These are phyloP conservation scores for Andrena dorsata DNA, from an alignment of 2,888 invertebrate species.

Conservation along the genomic window DNA sequence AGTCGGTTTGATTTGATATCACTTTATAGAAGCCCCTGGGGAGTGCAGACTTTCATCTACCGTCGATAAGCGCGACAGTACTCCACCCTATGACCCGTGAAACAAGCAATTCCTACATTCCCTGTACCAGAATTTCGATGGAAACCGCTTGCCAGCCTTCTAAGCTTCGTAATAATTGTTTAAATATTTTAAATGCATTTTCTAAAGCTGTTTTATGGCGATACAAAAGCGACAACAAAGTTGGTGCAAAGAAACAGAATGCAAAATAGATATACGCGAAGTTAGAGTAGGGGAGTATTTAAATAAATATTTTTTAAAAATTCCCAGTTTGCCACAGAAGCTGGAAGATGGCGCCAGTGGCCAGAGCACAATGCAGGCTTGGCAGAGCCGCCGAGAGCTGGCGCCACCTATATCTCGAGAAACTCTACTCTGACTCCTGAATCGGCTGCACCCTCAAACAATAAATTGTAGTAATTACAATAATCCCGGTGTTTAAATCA, in stretches of 20 bases:
- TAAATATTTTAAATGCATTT: no score
- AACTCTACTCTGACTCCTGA: neutral
- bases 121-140: no score
- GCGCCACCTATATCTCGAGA: slow-evolving; percentile 45
- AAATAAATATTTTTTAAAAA: neutral
- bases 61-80: slow-evolving; percentile 45
- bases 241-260: no score
- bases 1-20: slow-evolving; percentile 39
- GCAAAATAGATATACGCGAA: no score
- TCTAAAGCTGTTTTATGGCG: no score
- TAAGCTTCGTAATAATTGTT: no score
- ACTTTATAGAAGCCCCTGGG: slow-evolving; percentile 5
- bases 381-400: slow-evolving; percentile 47
- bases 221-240: no score
- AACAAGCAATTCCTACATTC: neutral
- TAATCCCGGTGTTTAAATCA: slow-evolving; percentile 79
- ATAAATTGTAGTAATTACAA: slow-evolving; percentile 83
- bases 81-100: neutral
- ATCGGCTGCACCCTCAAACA: slow-evolving; percentile 66
- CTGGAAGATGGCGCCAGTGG: slow-evolving; percentile 12
- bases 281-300: no score
- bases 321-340: accelerated
- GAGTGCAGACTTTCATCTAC: slow-evolving; percentile 33
- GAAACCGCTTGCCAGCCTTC: no score
- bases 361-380: neutral